These are phyloP conservation scores for Mayetiola destructor DNA, from an alignment of 2,888 invertebrate genomes.

Conservation along the genomic window DNA sequence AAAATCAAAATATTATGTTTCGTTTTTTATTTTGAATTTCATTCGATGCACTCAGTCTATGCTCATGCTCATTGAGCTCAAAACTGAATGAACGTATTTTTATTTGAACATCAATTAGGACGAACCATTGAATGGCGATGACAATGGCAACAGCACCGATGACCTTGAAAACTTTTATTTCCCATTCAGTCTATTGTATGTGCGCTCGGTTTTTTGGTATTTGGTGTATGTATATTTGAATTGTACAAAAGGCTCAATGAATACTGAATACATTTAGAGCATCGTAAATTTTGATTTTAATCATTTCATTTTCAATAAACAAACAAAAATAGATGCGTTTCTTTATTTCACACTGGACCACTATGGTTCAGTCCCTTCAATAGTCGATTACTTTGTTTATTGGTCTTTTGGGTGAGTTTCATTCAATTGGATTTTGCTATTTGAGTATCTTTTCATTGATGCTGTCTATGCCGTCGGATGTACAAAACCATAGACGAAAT, in stretches of 20 bases:
- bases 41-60: conserved; percentile 1
- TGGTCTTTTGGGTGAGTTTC: neutral
- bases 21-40: too few species aligned
- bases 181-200: neutral
- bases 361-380: conserved; percentile 4
- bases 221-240: neutral
- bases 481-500: too few species aligned
- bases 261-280: too few species aligned
- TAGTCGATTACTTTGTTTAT: neutral
- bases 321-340: conserved; percentile 8
- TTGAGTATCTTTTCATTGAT: neutral
- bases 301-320: conserved; percentile 9
- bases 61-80: too few species aligned
- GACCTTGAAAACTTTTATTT: conserved; percentile 13
- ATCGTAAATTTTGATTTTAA: conserved; percentile 9
- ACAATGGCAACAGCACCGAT: conserved; percentile 1
- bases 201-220: neutral
- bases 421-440: neutral
- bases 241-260: neutral
- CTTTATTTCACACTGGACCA: neutral
- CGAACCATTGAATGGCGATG: conserved; percentile 4
- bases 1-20: too few species aligned
- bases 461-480: too few species aligned
- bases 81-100: too few species aligned
- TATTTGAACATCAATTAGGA: conserved; percentile 5